These are phyloP conservation scores for Aurelia coerulea DNA, from an alignment of 30 jellyfish, hydroid and myxozoan species.

Conservation along the genomic window DNA sequence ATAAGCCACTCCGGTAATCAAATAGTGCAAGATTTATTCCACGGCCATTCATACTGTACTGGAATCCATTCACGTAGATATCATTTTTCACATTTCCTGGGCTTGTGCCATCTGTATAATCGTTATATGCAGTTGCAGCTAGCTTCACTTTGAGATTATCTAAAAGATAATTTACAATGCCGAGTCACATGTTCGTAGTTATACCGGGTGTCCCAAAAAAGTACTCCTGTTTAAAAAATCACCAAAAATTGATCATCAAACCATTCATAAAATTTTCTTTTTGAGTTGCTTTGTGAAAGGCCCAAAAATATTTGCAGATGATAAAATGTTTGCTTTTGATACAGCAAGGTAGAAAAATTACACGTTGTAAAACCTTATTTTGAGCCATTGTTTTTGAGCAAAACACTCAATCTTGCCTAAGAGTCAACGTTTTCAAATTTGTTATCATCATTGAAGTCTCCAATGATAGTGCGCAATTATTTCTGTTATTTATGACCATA, in stretches of 20 bases:
- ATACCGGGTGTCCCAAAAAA: no score
- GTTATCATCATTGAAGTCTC: no score
- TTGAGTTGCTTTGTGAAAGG: background rate
- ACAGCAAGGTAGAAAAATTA: no score
- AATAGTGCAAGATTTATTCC: conserved; percentile 43
- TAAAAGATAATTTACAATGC: background rate
- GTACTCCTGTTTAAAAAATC: background rate
- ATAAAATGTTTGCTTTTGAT: background rate
- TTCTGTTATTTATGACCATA: no score
- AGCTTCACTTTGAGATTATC: conserved; percentile 26
- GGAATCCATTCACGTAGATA: conserved; percentile 47
- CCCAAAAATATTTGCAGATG: conserved; percentile 1
- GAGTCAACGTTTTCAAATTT: no score
- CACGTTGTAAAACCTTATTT: no score
- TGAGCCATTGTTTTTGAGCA: no score
- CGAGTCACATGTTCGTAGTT: no score
- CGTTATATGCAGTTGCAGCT: conserved; percentile 16
- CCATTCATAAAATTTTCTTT: no score
- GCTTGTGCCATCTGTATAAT: conserved; percentile 14
- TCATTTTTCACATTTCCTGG: conserved; percentile 12
- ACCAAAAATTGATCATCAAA: no score
- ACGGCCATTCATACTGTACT: conserved; percentile 17
- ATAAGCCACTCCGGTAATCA: conserved; percentile 41
- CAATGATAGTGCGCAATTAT: no score
- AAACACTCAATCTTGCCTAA: no score